Evolutionary conservation across 92 coral and sea anemone species (phyloP), one percentile per base, ranked within the genome.

Genomic region (Palythoa grandiflora): DNA sequence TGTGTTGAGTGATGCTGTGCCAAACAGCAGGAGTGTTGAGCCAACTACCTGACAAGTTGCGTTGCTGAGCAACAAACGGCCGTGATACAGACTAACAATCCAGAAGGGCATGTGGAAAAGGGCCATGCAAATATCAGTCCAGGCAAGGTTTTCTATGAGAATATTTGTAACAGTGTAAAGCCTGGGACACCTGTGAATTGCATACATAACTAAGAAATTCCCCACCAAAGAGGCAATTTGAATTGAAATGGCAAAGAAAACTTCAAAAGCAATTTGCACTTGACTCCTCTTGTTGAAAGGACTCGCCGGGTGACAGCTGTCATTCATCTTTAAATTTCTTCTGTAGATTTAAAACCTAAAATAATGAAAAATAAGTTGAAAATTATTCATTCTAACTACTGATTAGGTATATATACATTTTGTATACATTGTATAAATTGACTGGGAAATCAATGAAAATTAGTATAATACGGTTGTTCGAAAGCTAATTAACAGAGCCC

Each of bases 91-190:
- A 19, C 94, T 90, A 39, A 84, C 68, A 63, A 92, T 72, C 98
- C 98, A 94, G 77, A 94, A 89, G 9, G 98, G 98, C 98, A 94
- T 92, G 77, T 90, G 92, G 21, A 91, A 40, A 38, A 73, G 9
- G 54, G 98, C 98, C 95, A 94, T 94, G 55, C 85, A 79, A 28
- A 93, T 91, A 68, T 94, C 95, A 2, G 95, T 94, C 89, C 71
- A 89, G 38, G 98, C 94, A 61, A 94, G 88, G 78, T 93, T 94
- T 53, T 94, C 92, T 68, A 94, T 94, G 37, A 94, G 83, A 35
- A 88, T 53, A 85, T 94, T 94, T 11, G 98, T 94, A 21, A 89
- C 83, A 44, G 95, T 90, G 39, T 92, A 78, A 11, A 94, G 98
- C 38, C 94, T 63, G 40, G 93, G 8, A 48, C 89, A 91, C 74